A percentile compares a stretch with the other conserved stretches of the same genome.
These are phyloP conservation scores for Parnassius mnemosyne DNA, from an alignment of 2,888 invertebrate species.

Conservation along the genomic window DNA sequence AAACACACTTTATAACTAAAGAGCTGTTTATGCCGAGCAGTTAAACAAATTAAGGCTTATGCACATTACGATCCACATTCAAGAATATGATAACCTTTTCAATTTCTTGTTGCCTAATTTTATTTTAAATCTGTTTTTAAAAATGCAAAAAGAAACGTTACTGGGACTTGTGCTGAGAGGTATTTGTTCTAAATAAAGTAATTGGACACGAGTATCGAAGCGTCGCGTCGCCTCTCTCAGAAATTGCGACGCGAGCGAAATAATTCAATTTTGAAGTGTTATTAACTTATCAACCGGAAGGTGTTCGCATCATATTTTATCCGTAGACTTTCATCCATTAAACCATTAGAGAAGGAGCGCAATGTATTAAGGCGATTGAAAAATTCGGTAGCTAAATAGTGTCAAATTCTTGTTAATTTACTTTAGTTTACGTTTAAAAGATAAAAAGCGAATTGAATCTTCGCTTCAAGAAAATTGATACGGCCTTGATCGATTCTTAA, in stretches of 20 bases:
- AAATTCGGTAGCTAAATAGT: constrained; percentile 4
- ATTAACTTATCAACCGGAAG: constrained; percentile 40
- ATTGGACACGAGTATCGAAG: constrained; percentile 58
- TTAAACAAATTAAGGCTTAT: constrained; percentile 6
- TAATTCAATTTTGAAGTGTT: constrained; percentile 58
- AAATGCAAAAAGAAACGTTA: constrained; percentile 52
- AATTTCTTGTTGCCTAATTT: constrained; percentile 55
- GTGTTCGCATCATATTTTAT: constrained; percentile 35
- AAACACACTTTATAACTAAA: constrained; percentile 6
- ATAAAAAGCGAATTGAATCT: no score
- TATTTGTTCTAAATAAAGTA: constrained; percentile 61
- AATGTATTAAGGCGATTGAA: constrained; percentile 12
- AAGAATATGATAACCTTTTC: constrained; percentile 11
- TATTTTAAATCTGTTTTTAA: constrained; percentile 67
- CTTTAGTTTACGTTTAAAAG: neutral
- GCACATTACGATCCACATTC: constrained; percentile 1
- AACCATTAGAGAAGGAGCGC: constrained; percentile 8
- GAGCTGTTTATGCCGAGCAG: constrained; percentile 10
- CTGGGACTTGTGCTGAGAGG: constrained; percentile 51
- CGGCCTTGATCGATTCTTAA: no score
- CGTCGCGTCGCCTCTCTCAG: constrained; percentile 46
- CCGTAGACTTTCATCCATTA: constrained; percentile 28
- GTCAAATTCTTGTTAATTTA: neutral
- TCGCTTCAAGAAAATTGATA: no score
- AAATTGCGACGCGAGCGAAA: constrained; percentile 55